Evolutionary conservation across 2,888 invertebrate genomes (phyloP), one percentile per base, ranked within the genome.

Genomic region (Gisinianus flammeolus): DNA sequence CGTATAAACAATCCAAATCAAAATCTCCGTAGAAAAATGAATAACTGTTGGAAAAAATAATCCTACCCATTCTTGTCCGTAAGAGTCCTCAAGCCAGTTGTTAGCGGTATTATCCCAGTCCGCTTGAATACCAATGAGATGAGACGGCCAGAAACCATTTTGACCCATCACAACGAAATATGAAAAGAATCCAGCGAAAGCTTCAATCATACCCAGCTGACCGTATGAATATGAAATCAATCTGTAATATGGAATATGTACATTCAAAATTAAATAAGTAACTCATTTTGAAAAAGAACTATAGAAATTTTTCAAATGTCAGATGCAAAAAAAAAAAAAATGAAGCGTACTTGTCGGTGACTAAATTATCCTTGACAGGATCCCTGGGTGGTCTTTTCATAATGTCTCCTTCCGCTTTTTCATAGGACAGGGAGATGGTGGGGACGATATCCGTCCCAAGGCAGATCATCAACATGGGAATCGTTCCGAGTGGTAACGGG

Each of bases 391-490:
- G 85, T 80, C 90, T 87, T 85, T 89, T 89, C 93, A 93, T 94
- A 85, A 93, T 93, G 86, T 93, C 91, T 31, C 90, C 89, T 86
- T 93, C 93, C 0, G 92, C 89, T 79, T 86, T 87, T 86, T 93
- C 93, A 85, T 93, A 92, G 10, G 93, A 91, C 56, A 93, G 87
- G 0, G 93, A 90, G 82, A 93, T 92, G 12, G 93, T 93, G 6
- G 93, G 93, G 62, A 92, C 90, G 86, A 98, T 97, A 92, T 98
- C 98, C 86, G 97, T 98, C 91, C 97, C 98, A 88, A 98, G 91
- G 91, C 97, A 97, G 90, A 98, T 97, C 91, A 97, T 97, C 85
- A 98, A 92, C 90, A 98, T 98, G 85, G 97, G 97, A 85, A 98
- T 96, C 81, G 97, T 97, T 87, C 97, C 97, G 84, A 98, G 91